A percentile compares a stretch with the other conserved stretches of the same genome.
Evolutionary conservation across 1,140 invertebrate genomes (phyloP).

Genomic region (Drosophila kurseongensis): DNA sequence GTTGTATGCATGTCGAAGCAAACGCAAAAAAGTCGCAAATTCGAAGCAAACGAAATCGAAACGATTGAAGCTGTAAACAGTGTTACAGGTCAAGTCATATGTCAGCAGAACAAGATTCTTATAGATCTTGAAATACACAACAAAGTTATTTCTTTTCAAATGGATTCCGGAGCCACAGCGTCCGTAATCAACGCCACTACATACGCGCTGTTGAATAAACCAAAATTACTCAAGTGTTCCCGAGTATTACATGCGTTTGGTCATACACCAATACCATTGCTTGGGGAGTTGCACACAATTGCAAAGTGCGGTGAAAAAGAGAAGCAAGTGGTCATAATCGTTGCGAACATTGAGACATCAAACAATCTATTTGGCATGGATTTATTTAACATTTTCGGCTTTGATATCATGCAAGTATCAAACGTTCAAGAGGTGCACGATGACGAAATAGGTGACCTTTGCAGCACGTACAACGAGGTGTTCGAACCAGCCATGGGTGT

Average conservation of each 20-base stretch:
- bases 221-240: not conserved
- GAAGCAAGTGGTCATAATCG: not conserved
- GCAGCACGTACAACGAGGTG: too few relatives aligned
- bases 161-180: not conserved
- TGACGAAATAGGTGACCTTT: too few relatives aligned
- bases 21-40: not conserved
- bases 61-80: not conserved
- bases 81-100: not conserved
- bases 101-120: not conserved
- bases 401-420: not conserved
- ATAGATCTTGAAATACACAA: not conserved
- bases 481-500: not conserved
- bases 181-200: not conserved
- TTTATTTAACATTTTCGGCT: too few relatives aligned
- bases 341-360: not conserved
- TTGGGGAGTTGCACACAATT: not conserved
- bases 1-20: not conserved
- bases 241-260: not conserved
- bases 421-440: too few relatives aligned
- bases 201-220: not conserved
- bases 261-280: constrained; percentile 1
- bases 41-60: not conserved
- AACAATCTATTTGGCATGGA: not conserved
- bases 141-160: constrained; percentile 1
- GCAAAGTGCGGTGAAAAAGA: not conserved